Evolutionary conservation across 2,888 invertebrate species (phyloP), one percentile per base, ranked within the genome.

Genomic region (Noctua janthe): DNA sequence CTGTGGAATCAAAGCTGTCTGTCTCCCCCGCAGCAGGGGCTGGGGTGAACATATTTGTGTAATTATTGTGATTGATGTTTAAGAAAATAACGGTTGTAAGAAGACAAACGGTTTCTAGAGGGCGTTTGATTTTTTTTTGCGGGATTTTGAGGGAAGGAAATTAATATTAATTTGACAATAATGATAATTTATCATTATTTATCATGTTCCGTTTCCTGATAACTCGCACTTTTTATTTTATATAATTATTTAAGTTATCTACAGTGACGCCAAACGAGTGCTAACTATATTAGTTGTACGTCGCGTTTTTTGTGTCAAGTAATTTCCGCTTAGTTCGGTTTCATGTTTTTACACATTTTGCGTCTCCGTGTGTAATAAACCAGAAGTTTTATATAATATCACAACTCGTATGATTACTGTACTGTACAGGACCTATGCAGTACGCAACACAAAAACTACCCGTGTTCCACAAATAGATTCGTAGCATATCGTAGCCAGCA

Each of bases 21-120:
- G 67, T 6, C 59, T 67, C 67, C 66, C 71, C 81, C 43, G 69
- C 17, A 39, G 15, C n/a, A 51, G 56, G 29, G 70, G 71, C 71
- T 67, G 80, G 85, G 88, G 88, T 78, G 84, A 86, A 85, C 90
- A 89, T 90, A 90, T 90, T 90, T 90, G 83, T 74, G 76, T 85
- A 88, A 89, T 90, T 88, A 88, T 82, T 83, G 43, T 83, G 89
- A 89, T 90, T 89, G 88, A 88, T 89, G 85, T 85, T 89, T 85
- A 88, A 70, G 66, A 77, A 76, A 87, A 87, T 82, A 80, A 89
- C 80, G 79, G 75, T 78, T 83, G 39, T 62, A 71, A 49, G 72
- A 71, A 76, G 47, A 80, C 80, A 82, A 73, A 87, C 71, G 56
- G 29, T 71, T 51, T 70, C 2, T 51, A 80, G 78, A 20, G 23